phyloP scores from a whole-genome alignment of 2,113 vertebrate species.

The Peromyscus californicus region DNA sequence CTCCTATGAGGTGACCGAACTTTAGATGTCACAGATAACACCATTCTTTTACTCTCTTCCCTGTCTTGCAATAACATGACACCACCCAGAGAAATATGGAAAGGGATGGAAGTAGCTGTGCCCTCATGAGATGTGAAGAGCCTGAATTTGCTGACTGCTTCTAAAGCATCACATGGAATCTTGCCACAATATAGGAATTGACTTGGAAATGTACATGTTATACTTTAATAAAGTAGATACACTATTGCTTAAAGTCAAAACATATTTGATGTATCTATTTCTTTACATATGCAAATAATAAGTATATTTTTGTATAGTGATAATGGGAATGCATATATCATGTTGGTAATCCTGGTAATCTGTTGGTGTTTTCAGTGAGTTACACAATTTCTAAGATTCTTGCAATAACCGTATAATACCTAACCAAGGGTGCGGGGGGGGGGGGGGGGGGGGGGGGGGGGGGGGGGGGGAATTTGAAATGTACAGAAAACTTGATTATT shows the following conservation, averaged over 20 bases:
- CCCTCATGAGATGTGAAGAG: neutral
- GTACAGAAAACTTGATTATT: constrained; percentile 17
- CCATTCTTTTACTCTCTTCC: neutral
- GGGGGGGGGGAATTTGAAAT: neutral
- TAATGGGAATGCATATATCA: neutral
- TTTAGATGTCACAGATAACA: neutral
- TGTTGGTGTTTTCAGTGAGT: neutral
- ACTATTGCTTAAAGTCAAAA: neutral
- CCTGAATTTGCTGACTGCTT: neutral
- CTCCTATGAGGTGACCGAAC: neutral
- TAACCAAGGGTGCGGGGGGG: neutral
- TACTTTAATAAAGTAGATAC: neutral
- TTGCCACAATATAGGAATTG: neutral
- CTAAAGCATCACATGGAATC: neutral
- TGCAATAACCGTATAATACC: neutral
- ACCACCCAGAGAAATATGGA: neutral
- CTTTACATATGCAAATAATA: neutral
- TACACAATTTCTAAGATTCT: neutral
- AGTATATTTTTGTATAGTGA: neutral
- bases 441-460: neutral
- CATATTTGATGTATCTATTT: neutral
- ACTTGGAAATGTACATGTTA: neutral
- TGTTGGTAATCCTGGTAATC: neutral
- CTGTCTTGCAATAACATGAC: neutral
- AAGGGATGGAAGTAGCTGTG: neutral